Percentiles rank a stretch among this genome's conserved stretches.
Conservation (phyloP, 2,113 vertebrate genomes). For the Misgurnus mizolepis region DNA sequence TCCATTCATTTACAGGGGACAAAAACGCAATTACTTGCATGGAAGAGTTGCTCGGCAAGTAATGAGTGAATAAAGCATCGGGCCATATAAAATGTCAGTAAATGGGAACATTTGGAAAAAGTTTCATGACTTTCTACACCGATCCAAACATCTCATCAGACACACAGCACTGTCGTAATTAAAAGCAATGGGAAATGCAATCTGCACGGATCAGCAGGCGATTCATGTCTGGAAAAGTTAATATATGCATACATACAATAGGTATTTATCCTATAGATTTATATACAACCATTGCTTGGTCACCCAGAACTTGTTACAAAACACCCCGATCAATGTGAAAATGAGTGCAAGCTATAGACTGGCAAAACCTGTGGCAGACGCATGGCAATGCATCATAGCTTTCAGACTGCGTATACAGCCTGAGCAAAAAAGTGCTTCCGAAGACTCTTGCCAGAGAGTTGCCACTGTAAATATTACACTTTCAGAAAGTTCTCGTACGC, state of each 20-base stretch:
- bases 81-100: conserved; percentile 57
- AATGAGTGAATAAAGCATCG: conserved; percentile 32
- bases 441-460: conserved; percentile 63
- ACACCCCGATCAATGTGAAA: conserved; percentile 73
- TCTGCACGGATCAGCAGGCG: conserved; percentile 66
- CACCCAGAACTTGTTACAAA: conserved; percentile 76
- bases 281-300: conserved; percentile 79
- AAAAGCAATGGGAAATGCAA: conserved; percentile 67
- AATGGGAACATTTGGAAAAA: conserved; percentile 61
- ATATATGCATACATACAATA: conserved; percentile 48
- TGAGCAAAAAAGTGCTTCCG: conserved; percentile 71
- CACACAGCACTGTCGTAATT: conserved; percentile 62
- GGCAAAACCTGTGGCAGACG: conserved; percentile 62
- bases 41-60: conserved; percentile 58
- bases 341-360: conserved; percentile 75
- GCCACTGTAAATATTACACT: conserved; percentile 56
- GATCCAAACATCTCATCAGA: conserved; percentile 62
- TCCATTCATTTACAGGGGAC: conserved; percentile 74
- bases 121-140: conserved; percentile 58
- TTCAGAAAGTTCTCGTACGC: conserved; percentile 62
- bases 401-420: conserved; percentile 67
- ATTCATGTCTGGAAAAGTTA: conserved; percentile 63
- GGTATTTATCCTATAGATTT: conserved; percentile 48
- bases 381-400: conserved; percentile 65
- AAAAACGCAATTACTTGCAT: conserved; percentile 59